phyloP scores from a whole-genome alignment of 2,113 vertebrate species.

The Mormyrus lacerda region DNA sequence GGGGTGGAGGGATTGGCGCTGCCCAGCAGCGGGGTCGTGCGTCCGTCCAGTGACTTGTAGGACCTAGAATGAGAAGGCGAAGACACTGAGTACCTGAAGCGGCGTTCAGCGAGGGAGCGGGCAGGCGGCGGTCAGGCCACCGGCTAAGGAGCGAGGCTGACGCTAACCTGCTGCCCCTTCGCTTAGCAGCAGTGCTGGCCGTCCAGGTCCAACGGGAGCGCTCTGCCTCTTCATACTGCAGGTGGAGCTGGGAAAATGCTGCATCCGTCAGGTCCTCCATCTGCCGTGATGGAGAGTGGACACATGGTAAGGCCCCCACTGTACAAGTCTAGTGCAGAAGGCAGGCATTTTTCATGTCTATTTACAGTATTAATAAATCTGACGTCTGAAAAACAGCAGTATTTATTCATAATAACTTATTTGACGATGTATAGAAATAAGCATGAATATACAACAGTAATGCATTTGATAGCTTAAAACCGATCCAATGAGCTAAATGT shows the following conservation, averaged over 20 bases:
- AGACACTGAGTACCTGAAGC: neutral
- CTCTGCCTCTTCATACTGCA: conserved; percentile 72
- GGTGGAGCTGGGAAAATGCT: conserved; percentile 59
- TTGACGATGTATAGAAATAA: neutral
- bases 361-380: neutral
- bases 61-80: conserved; percentile 51
- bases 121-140: neutral
- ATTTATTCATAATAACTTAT: neutral
- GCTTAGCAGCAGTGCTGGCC: conserved; percentile 66
- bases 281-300: conserved; percentile 36
- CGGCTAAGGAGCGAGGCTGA: neutral
- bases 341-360: neutral
- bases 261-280: conserved; percentile 68
- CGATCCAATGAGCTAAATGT: neutral
- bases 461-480: neutral
- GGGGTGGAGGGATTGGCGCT: conserved; percentile 67
- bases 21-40: conserved; percentile 69
- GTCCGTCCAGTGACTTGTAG: conserved; percentile 73
- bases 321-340: neutral
- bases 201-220: conserved; percentile 69
- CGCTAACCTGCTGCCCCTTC: conserved; percentile 70
- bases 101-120: neutral
- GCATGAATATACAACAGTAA: neutral
- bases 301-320: neutral
- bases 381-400: neutral